Conservation (phyloP, 2,888 invertebrate genomes). For the Acanthopleura granulata region DNA sequence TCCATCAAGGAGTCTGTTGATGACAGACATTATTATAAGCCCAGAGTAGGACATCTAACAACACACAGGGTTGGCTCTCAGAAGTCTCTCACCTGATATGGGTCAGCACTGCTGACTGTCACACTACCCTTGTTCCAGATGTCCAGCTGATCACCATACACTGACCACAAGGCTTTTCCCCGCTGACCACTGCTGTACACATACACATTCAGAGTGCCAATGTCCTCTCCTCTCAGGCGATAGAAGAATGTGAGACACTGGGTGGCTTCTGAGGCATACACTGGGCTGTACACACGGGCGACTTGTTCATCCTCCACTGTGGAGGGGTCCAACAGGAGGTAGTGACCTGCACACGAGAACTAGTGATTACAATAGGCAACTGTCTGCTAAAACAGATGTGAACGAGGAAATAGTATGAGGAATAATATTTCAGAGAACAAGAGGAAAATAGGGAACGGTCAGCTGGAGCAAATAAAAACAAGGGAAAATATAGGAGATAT, state of each 20-base stretch:
- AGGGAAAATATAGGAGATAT: too few relatives aligned
- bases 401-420: too few relatives aligned
- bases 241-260: slow-evolving; percentile 63
- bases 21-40: too few relatives aligned
- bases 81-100: slow-evolving; percentile 16
- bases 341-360: slow-evolving; percentile 27
- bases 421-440: too few relatives aligned
- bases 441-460: too few relatives aligned
- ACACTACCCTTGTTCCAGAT: not conserved
- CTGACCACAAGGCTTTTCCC: not conserved
- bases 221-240: slow-evolving; percentile 59
- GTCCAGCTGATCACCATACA: not conserved
- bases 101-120: not conserved
- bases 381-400: too few relatives aligned
- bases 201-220: slow-evolving; percentile 22
- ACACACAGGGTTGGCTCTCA: too few relatives aligned
- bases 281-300: slow-evolving; percentile 46
- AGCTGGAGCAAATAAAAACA: too few relatives aligned
- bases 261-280: slow-evolving; percentile 44
- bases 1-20: too few relatives aligned
- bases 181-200: not conserved
- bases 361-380: too few relatives aligned
- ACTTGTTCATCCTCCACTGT: slow-evolving; percentile 35
- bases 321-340: slow-evolving; percentile 34
- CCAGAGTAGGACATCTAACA: too few relatives aligned